phyloP scores from a whole-genome alignment of 1,140 invertebrate species.

The Cyrtorhinus lividipennis region DNA sequence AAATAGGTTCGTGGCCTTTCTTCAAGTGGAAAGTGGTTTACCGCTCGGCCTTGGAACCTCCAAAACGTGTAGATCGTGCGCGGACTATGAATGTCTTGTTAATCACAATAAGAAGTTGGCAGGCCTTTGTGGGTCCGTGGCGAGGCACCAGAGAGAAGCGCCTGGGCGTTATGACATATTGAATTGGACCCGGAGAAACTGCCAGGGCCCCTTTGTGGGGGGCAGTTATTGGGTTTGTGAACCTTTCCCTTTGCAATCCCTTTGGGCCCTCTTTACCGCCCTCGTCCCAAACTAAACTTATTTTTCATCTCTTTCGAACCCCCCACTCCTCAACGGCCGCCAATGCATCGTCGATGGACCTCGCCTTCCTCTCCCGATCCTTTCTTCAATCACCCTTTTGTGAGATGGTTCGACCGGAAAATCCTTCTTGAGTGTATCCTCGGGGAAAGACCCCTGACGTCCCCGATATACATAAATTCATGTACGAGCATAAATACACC shows the following conservation, averaged over 20 bases:
- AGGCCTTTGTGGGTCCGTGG: not conserved
- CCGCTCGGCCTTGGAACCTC: too few species aligned
- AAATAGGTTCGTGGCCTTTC: too few species aligned
- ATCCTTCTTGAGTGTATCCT: too few species aligned
- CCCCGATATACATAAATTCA: too few species aligned
- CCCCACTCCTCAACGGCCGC: too few species aligned
- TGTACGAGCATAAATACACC: too few species aligned
- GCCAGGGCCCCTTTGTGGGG: not conserved
- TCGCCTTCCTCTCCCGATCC: not conserved
- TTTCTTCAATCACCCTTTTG: not conserved
- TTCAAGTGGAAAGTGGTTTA: too few species aligned
- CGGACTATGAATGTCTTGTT: not conserved
- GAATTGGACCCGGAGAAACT: not conserved
- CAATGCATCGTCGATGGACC: not conserved
- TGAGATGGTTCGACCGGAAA: not conserved
- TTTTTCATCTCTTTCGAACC: not conserved
- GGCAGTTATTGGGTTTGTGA: conserved; percentile 10
- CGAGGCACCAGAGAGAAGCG: not conserved
- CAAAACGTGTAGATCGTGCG: not conserved
- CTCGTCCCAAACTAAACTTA: not conserved
- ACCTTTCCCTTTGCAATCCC: conserved; percentile 10
- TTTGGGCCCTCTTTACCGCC: conserved; percentile 10
- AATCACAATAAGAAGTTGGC: not conserved
- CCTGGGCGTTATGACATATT: conserved; percentile 12
- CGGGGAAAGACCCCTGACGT: too few species aligned